Evolutionary conservation across 2,888 invertebrate genomes (phyloP).

Genomic region (Volucella zonaria): DNA sequence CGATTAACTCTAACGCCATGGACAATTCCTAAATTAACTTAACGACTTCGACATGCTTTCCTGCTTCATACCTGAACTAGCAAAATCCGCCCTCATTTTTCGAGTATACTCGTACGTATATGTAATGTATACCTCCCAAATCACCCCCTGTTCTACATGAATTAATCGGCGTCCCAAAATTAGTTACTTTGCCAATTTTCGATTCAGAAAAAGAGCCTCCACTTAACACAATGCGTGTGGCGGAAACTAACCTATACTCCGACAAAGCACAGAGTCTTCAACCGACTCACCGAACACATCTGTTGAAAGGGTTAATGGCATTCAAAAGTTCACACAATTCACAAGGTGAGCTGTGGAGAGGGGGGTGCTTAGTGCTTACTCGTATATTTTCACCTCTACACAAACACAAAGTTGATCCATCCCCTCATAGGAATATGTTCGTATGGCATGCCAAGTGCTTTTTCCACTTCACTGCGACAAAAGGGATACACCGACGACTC

Average conservation of each 20-base stretch:
- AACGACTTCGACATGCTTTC: constrained; percentile 26
- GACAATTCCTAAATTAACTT: constrained; percentile 29
- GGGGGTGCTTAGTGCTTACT: no score
- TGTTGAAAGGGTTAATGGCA: constrained; percentile 51
- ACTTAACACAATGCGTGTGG: constrained; percentile 8
- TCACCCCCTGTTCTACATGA: constrained; percentile 5
- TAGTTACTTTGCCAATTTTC: constrained; percentile 19
- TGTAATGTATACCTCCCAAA: not conserved
- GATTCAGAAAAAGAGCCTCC: not conserved
- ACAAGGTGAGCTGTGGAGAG: not conserved
- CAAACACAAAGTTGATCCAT: constrained; percentile 29
- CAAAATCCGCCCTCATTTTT: not conserved
- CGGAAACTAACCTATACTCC: constrained; percentile 28
- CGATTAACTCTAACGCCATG: constrained; percentile 27
- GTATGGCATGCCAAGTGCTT: constrained; percentile 28
- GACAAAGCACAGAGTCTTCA: not conserved
- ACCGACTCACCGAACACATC: constrained; percentile 1
- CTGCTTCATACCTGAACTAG: constrained; percentile 7
- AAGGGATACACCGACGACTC: constrained; percentile 18
- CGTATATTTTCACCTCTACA: not conserved
- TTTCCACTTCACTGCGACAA: constrained; percentile 51
- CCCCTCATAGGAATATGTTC: constrained; percentile 1
- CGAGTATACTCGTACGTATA: no score
- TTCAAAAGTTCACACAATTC: constrained; percentile 39
- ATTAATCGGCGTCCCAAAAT: constrained; percentile 38